A percentile compares a stretch with the other conserved stretches of the same genome.
These are phyloP conservation scores for Bufo bufo DNA, from an alignment of 2,113 vertebrate species.

Conservation along the genomic window DNA sequence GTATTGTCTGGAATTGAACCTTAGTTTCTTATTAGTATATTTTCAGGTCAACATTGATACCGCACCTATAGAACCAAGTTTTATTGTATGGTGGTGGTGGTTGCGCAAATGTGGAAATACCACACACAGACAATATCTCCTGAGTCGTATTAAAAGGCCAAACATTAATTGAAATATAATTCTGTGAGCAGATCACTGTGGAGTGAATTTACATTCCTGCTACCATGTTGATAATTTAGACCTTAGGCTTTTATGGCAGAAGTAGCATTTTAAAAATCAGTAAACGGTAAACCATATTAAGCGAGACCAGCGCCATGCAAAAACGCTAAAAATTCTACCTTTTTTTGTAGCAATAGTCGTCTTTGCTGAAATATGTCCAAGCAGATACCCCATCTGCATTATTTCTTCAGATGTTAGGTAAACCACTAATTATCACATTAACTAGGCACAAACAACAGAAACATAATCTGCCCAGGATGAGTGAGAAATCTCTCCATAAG, in stretches of 20 bases:
- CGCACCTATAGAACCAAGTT: not conserved
- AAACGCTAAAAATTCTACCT: not conserved
- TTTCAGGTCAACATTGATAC: not conserved
- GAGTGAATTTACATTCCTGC: not conserved
- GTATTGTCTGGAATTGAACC: not conserved
- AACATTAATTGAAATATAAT: not conserved
- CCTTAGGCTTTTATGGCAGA: not conserved
- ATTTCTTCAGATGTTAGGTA: constrained; percentile 2
- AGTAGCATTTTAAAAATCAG: not conserved
- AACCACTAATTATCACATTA: constrained; percentile 4
- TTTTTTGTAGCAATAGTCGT: not conserved
- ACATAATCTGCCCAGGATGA: not conserved
- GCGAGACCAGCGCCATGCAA: not conserved
- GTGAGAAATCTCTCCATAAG: not conserved
- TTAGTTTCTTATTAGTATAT: not conserved
- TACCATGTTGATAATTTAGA: not conserved
- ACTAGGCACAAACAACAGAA: not conserved
- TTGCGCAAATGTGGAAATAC: not conserved
- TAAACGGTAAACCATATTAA: not conserved
- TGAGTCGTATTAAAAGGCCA: not conserved
- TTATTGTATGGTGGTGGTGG: not conserved
- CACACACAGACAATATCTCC: not conserved
- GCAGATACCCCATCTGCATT: constrained; percentile 6
- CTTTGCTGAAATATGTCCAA: constrained; percentile 4
- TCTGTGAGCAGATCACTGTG: not conserved